These are phyloP conservation scores for Steromphala cineraria DNA, from an alignment of 2,888 invertebrate species.

Conservation along the genomic window DNA sequence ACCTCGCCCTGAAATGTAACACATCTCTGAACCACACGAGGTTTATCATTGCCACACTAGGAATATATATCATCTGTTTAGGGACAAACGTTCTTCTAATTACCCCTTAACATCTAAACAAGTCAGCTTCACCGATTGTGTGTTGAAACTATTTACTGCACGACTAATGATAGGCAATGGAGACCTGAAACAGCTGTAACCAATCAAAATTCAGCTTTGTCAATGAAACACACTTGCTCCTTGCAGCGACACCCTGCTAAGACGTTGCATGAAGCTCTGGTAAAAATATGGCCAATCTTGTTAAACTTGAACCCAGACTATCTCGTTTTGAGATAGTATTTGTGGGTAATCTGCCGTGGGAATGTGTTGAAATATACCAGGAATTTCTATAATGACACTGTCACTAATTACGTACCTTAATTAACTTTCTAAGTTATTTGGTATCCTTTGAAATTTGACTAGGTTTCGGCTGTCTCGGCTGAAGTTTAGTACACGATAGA, in stretches of 20 bases:
- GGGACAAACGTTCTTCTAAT: no score
- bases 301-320: not conserved
- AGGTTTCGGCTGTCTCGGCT: no score
- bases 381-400: not conserved
- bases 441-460: not conserved
- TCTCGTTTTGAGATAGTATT: not conserved
- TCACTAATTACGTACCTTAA: not conserved
- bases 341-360: not conserved
- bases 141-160: not conserved
- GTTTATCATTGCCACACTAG: no score
- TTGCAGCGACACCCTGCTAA: not conserved
- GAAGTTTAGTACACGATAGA: no score
- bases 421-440: not conserved
- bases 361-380: not conserved
- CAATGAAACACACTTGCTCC: not conserved
- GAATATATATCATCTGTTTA: no score
- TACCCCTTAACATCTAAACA: no score
- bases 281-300: constrained; percentile 1
- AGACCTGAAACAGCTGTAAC: not conserved
- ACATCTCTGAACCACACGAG: no score
- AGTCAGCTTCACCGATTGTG: not conserved
- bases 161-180: not conserved
- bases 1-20: no score
- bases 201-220: not conserved
- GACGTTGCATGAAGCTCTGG: not conserved